Evolutionary conservation across 37 sponge, comb jelly and placozoan species (phyloP).

Genomic region (Spongia lamella): DNA sequence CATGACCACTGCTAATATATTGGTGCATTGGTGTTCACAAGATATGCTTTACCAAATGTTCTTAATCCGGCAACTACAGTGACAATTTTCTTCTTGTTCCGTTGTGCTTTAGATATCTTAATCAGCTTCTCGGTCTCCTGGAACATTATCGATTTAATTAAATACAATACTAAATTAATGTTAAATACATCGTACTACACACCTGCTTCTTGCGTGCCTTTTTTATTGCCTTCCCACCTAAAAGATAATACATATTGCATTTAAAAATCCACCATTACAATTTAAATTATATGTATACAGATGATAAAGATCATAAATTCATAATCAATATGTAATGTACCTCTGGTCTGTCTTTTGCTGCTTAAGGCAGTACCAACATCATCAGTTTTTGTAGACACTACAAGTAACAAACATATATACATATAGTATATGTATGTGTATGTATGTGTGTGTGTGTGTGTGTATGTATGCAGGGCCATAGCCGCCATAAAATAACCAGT

Average conservation of each 20-base stretch:
- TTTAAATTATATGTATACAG: too few relatives aligned
- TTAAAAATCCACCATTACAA: not conserved
- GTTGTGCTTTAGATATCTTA: conserved; percentile 35
- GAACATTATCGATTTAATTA: not conserved
- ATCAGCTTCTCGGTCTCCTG: conserved; percentile 53
- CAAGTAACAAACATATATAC: not conserved
- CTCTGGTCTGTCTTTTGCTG: conserved; percentile 76
- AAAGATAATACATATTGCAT: not conserved
- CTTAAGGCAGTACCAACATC: not conserved
- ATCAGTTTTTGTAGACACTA: not conserved
- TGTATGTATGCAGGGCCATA: too few relatives aligned
- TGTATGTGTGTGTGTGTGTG: too few relatives aligned
- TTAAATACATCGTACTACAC: not conserved
- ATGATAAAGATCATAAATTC: too few relatives aligned
- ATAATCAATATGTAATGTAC: too few relatives aligned
- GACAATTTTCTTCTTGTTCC: conserved; percentile 89
- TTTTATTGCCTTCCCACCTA: conserved; percentile 82
- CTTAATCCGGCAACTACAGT: conserved; percentile 91
- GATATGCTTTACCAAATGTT: conserved; percentile 74
- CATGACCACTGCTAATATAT: too few relatives aligned
- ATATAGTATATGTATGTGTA: not conserved
- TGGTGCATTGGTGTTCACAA: too few relatives aligned
- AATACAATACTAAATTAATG: not conserved
- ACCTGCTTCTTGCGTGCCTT: conserved; percentile 81
- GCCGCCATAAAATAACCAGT: too few relatives aligned